phyloP scores from a whole-genome alignment of 1,140 invertebrate species.

The Heliconius congener region DNA sequence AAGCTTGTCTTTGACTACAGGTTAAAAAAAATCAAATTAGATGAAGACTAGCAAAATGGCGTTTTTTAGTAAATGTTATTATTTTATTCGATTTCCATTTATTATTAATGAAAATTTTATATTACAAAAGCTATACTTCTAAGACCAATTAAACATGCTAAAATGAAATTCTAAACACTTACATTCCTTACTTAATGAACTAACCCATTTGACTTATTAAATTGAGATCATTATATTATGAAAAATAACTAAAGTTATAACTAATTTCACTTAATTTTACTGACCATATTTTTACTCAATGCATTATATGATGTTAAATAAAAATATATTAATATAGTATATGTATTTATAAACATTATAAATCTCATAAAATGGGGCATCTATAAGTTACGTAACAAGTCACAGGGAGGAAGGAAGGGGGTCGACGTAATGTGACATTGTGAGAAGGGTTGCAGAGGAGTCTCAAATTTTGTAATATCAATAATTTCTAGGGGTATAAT shows the following conservation, averaged over 20 bases:
- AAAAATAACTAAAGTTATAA: constrained; percentile 6
- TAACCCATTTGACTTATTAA: constrained; percentile 47
- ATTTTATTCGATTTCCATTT: neutral
- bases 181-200: constrained; percentile 18
- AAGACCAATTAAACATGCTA: neutral
- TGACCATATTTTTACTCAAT: neutral
- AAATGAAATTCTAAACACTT: neutral
- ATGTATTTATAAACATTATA: neutral
- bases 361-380: neutral
- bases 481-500: too few species aligned
- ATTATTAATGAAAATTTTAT: neutral
- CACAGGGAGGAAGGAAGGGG: too few species aligned
- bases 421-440: too few species aligned
- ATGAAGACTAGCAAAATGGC: constrained; percentile 2
- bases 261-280: neutral
- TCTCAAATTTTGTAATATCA: too few species aligned
- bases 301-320: neutral
- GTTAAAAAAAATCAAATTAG: neutral
- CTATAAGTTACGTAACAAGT: too few species aligned
- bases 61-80: neutral
- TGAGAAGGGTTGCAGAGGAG: too few species aligned
- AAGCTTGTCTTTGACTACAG: constrained; percentile 22
- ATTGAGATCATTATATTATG: constrained; percentile 51
- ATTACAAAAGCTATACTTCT: neutral
- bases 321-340: neutral